Conservation (phyloP, 1,140 invertebrate species). For the Ooceraea biroi region DNA sequence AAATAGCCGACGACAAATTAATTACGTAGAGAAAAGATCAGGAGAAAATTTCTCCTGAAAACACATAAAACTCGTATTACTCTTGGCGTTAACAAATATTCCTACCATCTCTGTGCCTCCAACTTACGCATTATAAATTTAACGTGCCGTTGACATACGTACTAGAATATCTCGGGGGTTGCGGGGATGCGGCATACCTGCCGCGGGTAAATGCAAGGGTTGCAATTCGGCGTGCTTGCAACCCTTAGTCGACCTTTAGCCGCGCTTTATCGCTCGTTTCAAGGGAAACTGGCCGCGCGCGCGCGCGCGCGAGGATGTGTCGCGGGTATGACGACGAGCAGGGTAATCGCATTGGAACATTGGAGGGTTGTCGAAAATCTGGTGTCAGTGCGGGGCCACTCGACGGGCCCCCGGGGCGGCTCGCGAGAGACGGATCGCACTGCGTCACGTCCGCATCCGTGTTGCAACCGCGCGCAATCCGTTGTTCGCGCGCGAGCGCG, state of each 20-base stretch:
- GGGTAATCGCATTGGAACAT: constrained; percentile 53
- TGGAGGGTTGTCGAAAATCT: constrained; percentile 70
- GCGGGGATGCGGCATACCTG: neutral
- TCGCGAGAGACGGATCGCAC: constrained; percentile 5
- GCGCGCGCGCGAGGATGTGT: constrained; percentile 4
- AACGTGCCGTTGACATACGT: neutral
- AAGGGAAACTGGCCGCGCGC: constrained; percentile 40
- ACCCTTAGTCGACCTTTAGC: neutral
- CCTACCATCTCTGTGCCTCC: neutral
- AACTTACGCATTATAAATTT: neutral
- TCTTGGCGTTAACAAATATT: neutral
- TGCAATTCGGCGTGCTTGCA: constrained; percentile 19
- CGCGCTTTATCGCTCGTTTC: constrained; percentile 60
- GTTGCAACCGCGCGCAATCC: constrained; percentile 70
- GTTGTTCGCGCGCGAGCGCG: constrained; percentile 66
- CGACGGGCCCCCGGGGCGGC: constrained; percentile 67
- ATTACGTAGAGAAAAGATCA: neutral
- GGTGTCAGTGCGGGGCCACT: constrained; percentile 63
- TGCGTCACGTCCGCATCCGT: constrained; percentile 69
- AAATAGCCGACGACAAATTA: neutral
- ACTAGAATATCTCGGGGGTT: neutral
- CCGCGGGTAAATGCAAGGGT: constrained; percentile 64
- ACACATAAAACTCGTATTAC: neutral
- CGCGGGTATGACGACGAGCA: constrained; percentile 33
- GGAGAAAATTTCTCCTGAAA: neutral